Evolutionary conservation across 2,797 vertebrate species (phyloP), one percentile per base, ranked within the genome.

Genomic region (Gallinago nigripennis): DNA sequence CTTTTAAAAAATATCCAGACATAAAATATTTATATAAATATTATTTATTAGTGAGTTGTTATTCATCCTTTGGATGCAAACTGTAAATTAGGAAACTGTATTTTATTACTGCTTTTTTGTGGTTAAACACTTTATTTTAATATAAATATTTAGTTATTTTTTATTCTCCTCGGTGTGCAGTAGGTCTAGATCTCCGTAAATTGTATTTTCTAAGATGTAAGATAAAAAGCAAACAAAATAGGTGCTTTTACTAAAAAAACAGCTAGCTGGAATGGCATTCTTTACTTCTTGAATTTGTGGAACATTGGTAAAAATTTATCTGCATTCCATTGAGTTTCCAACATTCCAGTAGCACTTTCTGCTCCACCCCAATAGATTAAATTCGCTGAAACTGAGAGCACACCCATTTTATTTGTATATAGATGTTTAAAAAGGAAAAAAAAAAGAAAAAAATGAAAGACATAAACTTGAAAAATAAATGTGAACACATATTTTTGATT

Each of bases 11-110:
- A 64, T 97, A 98, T 92, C 96, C 97, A 96, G 80, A 97, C 97
- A 92, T 95, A 96, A 96, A 97, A 97, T 98, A 97, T 98, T 98
- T 98, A 98, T 98, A 99, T 98, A 95, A 97, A 98, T 98, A 98
- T 98, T 99, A 99, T 99, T 99, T 99, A 99, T 99, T 98, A 98
- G 98, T 97, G 97, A 97, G 96, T 97, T 94, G 93, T 97, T 98
- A 98, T 98, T 98, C 97, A 98, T 98, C 98, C 98, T 97, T 96
- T 98, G 97, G 98, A 98, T 98, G 97, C 96, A 97, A 97, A 96
- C 95, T 98, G 98, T 98, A 98, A 97, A 98, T 96, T 97, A 98
- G 98, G 97, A 98, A 97, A 97, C 97, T 98, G 97, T 97, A 98
- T 98, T 98, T 98, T 98, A 98, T 98, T 97, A 98, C 98, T 98